Conservation (phyloP, 2,113 vertebrate species). For the Heliornis fulica region DNA sequence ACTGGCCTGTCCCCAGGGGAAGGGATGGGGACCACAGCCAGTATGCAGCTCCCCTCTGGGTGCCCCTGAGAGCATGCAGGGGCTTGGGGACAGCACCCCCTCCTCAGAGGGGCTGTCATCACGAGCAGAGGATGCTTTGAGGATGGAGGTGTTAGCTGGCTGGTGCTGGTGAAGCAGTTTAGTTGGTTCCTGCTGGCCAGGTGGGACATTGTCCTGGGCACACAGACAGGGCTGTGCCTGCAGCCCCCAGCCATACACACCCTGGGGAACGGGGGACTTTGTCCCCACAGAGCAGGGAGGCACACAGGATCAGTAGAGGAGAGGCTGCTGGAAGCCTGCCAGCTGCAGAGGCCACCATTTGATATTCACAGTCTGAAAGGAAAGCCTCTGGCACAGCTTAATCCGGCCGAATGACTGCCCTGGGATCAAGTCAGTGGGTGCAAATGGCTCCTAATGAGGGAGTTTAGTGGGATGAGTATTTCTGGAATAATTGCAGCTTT, state of each 20-base stretch:
- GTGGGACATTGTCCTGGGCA: background rate
- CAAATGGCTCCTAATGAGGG: background rate
- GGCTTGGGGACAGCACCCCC: background rate
- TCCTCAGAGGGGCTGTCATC: background rate
- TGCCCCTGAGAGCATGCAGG: background rate
- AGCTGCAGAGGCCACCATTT: background rate
- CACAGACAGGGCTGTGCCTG: background rate
- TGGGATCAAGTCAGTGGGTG: background rate
- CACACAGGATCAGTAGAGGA: accelerated
- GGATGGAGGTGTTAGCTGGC: background rate
- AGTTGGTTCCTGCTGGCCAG: background rate
- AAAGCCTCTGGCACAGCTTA: background rate
- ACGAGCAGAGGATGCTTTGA: background rate
- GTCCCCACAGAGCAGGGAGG: background rate
- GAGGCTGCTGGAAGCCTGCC: background rate
- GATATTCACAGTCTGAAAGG: background rate
- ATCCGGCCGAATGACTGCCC: background rate
- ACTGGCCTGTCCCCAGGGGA: background rate
- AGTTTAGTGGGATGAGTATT: conserved; percentile 15
- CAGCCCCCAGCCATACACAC: background rate
- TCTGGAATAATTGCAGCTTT: conserved; percentile 29
- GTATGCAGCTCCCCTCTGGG: background rate
- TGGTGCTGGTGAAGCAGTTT: background rate
- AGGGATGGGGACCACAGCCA: background rate
- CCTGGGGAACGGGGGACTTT: background rate